Evolutionary conservation across 2,113 vertebrate genomes (phyloP).

Genomic region (Otus sunia): DNA sequence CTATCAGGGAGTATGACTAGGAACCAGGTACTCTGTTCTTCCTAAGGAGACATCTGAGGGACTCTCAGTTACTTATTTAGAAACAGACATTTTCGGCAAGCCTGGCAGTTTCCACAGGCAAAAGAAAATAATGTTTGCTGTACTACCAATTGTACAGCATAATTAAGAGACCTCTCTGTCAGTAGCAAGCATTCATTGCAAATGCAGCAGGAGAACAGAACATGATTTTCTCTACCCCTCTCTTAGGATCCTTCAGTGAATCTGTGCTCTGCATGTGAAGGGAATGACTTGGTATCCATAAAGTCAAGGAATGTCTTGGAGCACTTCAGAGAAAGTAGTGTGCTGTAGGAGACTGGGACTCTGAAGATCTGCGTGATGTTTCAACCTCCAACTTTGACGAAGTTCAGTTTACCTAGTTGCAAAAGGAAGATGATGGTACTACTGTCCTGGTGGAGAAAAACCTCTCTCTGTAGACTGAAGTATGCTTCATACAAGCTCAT

Average conservation of each 20-base stretch:
- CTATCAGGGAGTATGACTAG: background rate
- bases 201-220: background rate
- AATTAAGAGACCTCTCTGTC: background rate
- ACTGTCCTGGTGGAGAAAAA: background rate
- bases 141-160: background rate
- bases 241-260: background rate
- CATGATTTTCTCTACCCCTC: background rate
- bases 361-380: background rate
- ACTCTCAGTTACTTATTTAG: background rate
- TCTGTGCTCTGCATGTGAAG: background rate
- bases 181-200: background rate
- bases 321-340: rapidly evolving
- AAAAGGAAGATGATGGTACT: background rate
- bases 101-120: background rate
- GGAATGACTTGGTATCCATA: background rate
- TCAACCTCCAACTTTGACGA: background rate
- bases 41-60: background rate
- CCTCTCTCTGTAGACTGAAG: background rate
- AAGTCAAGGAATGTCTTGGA: background rate
- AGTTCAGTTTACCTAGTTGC: background rate
- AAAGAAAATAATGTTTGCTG: background rate
- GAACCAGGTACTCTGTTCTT: background rate
- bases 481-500: background rate
- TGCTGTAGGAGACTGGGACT: background rate
- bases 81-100: background rate